Evolutionary conservation across 2,113 vertebrate species (phyloP).

Genomic region (Tachuris rubrigastra): DNA sequence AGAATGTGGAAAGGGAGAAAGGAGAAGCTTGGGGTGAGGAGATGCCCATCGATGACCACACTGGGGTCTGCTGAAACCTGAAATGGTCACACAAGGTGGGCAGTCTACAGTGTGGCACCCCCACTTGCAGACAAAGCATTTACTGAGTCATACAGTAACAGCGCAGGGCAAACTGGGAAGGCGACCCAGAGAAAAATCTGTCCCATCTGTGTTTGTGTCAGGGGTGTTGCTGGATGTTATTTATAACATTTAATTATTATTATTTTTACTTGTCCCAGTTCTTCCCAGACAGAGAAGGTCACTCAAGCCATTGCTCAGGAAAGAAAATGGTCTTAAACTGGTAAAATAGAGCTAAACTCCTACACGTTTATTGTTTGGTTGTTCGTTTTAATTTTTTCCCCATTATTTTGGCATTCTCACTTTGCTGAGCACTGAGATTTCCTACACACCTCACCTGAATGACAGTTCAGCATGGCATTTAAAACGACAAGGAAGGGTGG

Average conservation of each 20-base stretch:
- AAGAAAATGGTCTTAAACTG: not conserved
- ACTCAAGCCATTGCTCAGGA: not conserved
- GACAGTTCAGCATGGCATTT: not conserved
- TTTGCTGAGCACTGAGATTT: not conserved
- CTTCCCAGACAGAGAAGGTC: not conserved
- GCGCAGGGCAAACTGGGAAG: not conserved
- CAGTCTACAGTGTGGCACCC: not conserved
- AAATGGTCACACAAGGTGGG: not conserved
- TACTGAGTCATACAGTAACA: not conserved
- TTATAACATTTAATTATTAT: constrained; percentile 8
- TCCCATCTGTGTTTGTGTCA: not conserved
- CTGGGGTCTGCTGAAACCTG: not conserved
- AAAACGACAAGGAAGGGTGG: not conserved
- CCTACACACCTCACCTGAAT: not conserved
- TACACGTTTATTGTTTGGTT: not conserved
- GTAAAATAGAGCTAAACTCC: not conserved
- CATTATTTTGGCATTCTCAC: not conserved
- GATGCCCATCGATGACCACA: fast-evolving
- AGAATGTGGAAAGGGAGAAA: not conserved
- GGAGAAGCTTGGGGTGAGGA: fast-evolving
- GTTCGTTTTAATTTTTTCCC: not conserved
- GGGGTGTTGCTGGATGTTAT: not conserved
- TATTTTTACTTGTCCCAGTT: constrained; percentile 14
- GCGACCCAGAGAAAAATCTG: not conserved
- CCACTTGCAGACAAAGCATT: fast-evolving